A percentile compares a stretch with the other conserved stretches of the same genome.
Conservation (phyloP, 2,888 invertebrate species). For the Erebia epiphron region DNA sequence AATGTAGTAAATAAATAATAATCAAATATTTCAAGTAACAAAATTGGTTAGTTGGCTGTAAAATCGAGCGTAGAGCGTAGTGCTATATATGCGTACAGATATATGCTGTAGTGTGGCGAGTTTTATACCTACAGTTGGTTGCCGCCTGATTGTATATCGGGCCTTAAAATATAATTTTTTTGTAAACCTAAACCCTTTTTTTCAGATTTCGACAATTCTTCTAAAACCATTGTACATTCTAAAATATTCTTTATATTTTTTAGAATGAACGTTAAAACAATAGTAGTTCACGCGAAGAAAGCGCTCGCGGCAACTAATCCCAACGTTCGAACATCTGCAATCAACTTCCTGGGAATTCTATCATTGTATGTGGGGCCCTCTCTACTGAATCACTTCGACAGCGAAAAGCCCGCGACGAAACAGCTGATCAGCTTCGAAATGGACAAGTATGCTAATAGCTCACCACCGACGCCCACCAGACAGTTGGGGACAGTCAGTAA, state of each 20-base stretch:
- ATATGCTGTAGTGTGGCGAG: no score
- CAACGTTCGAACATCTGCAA: slow-evolving; percentile 89
- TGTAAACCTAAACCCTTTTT: no score
- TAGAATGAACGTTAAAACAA: slow-evolving; percentile 87
- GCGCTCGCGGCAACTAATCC: slow-evolving; percentile 93
- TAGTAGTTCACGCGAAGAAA: slow-evolving; percentile 91
- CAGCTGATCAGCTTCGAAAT: slow-evolving; percentile 94
- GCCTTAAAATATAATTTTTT: no score
- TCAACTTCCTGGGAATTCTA: slow-evolving; percentile 88
- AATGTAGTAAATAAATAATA: no score
- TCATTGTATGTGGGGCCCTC: slow-evolving; percentile 92
- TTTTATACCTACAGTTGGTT: no score
- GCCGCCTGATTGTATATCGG: no score
- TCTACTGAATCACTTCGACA: slow-evolving; percentile 90
- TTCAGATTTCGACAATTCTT: no score
- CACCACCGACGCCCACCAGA: slow-evolving; percentile 89
- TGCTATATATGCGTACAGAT: no score
- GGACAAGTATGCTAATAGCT: slow-evolving; percentile 90
- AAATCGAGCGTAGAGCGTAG: no score
- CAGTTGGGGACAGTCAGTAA: slow-evolving; percentile 79
- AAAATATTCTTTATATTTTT: slow-evolving; percentile 20
- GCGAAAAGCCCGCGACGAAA: slow-evolving; percentile 92
- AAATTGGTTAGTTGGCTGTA: no score
- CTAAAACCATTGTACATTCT: background rate
- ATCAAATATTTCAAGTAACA: no score